These are phyloP conservation scores for Scaptomyza reducta DNA, from an alignment of 2,888 invertebrate genomes.

Conservation along the genomic window DNA sequence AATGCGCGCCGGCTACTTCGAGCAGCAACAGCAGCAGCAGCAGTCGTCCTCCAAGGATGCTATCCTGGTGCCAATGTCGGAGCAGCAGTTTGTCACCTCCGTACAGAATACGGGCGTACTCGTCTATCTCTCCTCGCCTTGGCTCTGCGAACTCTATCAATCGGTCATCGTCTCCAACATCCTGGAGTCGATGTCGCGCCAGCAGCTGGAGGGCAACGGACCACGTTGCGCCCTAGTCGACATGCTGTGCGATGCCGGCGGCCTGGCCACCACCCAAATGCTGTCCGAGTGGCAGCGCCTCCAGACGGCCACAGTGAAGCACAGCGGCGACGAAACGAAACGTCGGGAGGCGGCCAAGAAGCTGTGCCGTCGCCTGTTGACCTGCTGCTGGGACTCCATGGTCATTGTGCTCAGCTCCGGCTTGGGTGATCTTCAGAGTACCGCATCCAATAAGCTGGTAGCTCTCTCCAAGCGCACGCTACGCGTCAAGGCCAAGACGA, in stretches of 20 bases:
- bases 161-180: constrained; percentile 89
- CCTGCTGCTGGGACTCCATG: constrained; percentile 96
- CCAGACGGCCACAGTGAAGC: constrained; percentile 90
- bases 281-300: constrained; percentile 94
- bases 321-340: constrained; percentile 86
- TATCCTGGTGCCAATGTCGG: constrained; percentile 87
- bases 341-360: constrained; percentile 92
- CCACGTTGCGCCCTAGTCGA: constrained; percentile 83
- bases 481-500: constrained; percentile 83
- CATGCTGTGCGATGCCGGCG: constrained; percentile 90
- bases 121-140: constrained; percentile 95
- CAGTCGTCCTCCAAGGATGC: constrained; percentile 84
- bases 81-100: constrained; percentile 96
- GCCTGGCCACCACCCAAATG: constrained; percentile 92
- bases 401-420: constrained; percentile 93
- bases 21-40: constrained; percentile 86
- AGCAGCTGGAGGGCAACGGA: constrained; percentile 78
- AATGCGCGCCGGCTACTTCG: constrained; percentile 91
- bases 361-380: constrained; percentile 90
- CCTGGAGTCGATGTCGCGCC: constrained; percentile 77
- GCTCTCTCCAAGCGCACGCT: constrained; percentile 86
- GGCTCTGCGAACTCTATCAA: constrained; percentile 96
- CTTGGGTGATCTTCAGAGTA: constrained; percentile 85
- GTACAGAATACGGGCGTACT: constrained; percentile 96
- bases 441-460: constrained; percentile 86